phyloP scores from a whole-genome alignment of 2,797 vertebrate species.

The Dicrostonyx torquatus region DNA sequence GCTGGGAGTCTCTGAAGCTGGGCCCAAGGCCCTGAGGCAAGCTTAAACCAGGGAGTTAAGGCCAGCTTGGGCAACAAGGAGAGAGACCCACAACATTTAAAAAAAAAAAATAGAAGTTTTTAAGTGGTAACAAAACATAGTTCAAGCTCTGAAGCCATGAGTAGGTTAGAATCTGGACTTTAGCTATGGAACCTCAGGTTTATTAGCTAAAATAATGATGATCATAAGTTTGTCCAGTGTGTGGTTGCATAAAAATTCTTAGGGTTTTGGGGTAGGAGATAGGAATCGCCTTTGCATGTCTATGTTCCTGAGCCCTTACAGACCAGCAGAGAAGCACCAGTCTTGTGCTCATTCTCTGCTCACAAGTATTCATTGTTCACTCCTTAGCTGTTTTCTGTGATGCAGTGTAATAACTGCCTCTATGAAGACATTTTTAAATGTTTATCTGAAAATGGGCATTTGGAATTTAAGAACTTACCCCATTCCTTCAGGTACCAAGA shows the following conservation, averaged over 20 bases:
- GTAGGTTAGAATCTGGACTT: conserved; percentile 8
- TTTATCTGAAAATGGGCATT: conserved; percentile 18
- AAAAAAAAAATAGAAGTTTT: background rate
- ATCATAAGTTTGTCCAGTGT: background rate
- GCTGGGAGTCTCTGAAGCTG: background rate
- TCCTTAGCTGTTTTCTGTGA: background rate
- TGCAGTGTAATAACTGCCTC: background rate
- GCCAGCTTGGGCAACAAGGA: background rate
- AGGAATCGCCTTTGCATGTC: background rate
- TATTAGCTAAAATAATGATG: conserved; percentile 14
- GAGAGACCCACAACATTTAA: background rate
- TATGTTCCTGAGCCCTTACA: background rate
- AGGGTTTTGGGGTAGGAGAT: background rate
- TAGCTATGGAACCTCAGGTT: background rate
- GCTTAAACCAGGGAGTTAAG: background rate
- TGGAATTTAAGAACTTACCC: background rate
- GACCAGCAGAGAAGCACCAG: background rate
- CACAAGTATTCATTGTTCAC: background rate
- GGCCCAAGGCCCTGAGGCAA: background rate
- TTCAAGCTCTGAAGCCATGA: conserved; percentile 26
- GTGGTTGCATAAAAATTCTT: background rate
- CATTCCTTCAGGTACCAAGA: background rate
- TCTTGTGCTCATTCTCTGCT: background rate
- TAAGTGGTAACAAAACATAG: background rate
- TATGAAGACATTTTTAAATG: background rate